Evolutionary conservation across 2,113 vertebrate genomes (phyloP), one percentile per base, ranked within the genome.

Genomic region (Phyllostomus hastatus): DNA sequence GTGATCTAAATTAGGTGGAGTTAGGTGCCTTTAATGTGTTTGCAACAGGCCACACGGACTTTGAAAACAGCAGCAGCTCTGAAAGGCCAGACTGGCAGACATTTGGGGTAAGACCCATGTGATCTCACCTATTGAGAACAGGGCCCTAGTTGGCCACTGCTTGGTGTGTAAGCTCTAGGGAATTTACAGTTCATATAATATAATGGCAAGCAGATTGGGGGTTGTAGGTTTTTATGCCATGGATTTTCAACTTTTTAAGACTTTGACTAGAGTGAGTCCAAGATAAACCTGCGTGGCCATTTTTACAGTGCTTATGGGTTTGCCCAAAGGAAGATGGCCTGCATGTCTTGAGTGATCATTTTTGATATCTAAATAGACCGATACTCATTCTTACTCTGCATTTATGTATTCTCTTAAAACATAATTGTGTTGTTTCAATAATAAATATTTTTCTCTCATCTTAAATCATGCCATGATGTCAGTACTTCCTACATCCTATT

Each of bases 231-330:
- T 94, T 96, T 91, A 81, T 84, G 50, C 14, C 7, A 31, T 57
- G 46, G 59, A 79, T 91, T 94, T 96, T 93, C 76, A 92, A 50
- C 72, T 85, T 93, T 67, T 81, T 92, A 84, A 80, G 87, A 95
- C 19, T 92, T 57, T 88, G 84, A 52, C 76, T 72, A 50, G 7
- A 24, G 1, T 48, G 82, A 64, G 17, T 87, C 41, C 67, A 33
- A 57, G 41, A 81, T 50, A 73, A 95, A 94, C 75, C 38, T 3
- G 2, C 90, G 41, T 10, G 20, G 72, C 61, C n/a, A 2, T 89
- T 95, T 79, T 86, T 66, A n/a, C 3, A 64, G 43, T 31, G 14
- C 9, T 38, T 79, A n/a, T 11, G 26, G 61, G 35, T 72, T n/a
- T 78, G 19, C 17, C 33, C 31, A 59, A 96, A 35, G 11, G 31